Conservation (phyloP, 2,888 invertebrate genomes). For the Tillus elongatus region DNA sequence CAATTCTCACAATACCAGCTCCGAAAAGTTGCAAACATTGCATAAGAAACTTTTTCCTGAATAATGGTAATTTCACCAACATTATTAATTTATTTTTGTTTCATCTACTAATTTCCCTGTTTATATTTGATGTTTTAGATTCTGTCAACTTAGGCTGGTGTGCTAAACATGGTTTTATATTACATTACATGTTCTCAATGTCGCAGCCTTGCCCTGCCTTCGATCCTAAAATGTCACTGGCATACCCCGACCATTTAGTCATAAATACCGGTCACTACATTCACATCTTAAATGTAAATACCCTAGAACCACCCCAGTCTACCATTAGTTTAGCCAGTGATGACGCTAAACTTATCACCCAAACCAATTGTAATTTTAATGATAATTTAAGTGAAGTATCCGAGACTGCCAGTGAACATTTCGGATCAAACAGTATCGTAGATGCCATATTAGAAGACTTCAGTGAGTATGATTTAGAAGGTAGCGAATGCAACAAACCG, state of each 20-base stretch:
- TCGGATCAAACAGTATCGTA: constrained; percentile 35
- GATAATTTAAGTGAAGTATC: constrained; percentile 38
- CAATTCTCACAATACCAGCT: constrained; percentile 58
- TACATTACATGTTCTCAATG: constrained; percentile 86
- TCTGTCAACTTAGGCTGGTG: constrained; percentile 48
- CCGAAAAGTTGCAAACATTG: constrained; percentile 52
- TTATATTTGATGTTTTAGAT: constrained; percentile 22
- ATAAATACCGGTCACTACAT: constrained; percentile 42
- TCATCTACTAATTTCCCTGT: constrained; percentile 7
- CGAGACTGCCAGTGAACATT: constrained; percentile 37
- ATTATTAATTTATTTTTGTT: neutral
- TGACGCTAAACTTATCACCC: constrained; percentile 20
- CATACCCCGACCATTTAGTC: constrained; percentile 40
- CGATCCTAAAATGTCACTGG: constrained; percentile 38
- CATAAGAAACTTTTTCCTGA: constrained; percentile 22
- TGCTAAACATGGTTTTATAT: constrained; percentile 79
- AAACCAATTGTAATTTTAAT: constrained; percentile 24
- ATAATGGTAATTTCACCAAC: constrained; percentile 31
- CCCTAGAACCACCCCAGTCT: constrained; percentile 30
- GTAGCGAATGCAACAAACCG: constrained; percentile 39
- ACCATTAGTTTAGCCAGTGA: constrained; percentile 16
- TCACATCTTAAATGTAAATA: constrained; percentile 38
- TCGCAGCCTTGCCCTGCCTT: constrained; percentile 63
- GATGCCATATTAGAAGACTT: constrained; percentile 42
- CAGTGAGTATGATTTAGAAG: constrained; percentile 41